Percentiles rank a stretch among this genome's conserved stretches.
phyloP scores from a whole-genome alignment of 2,888 invertebrate species.

The Antheraea assamensis region DNA sequence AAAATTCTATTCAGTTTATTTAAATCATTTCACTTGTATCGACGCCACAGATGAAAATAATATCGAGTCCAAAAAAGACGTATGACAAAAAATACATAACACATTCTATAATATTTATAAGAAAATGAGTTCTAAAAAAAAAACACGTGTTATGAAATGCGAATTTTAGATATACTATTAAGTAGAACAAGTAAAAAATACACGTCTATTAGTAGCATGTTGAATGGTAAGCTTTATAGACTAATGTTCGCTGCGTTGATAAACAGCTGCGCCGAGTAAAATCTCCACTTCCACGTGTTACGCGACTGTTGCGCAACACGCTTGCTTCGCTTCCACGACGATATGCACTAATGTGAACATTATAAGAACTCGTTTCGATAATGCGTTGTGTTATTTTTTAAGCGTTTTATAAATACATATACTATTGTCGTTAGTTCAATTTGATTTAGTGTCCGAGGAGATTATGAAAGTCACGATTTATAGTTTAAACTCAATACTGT shows the following conservation, averaged over 20 bases:
- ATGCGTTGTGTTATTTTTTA: not conserved
- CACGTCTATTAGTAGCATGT: not conserved
- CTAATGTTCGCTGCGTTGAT: slow-evolving; percentile 31
- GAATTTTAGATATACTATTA: too few relatives aligned
- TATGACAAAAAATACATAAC: too few relatives aligned
- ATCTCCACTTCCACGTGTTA: slow-evolving; percentile 59
- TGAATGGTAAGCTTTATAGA: slow-evolving; percentile 31
- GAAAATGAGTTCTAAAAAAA: too few relatives aligned
- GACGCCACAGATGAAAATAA: too few relatives aligned
- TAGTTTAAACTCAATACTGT: too few relatives aligned
- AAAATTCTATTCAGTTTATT: too few relatives aligned
- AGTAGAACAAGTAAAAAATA: not conserved
- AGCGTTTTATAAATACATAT: not conserved
- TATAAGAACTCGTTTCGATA: slow-evolving; percentile 13
- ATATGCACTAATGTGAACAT: slow-evolving; percentile 25
- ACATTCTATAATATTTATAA: too few relatives aligned
- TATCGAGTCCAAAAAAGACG: too few relatives aligned
- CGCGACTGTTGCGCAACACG: slow-evolving; percentile 52
- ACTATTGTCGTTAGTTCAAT: not conserved
- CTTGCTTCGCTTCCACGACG: slow-evolving; percentile 26
- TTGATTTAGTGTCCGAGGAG: not conserved
- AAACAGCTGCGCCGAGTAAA: slow-evolving; percentile 33
- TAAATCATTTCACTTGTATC: too few relatives aligned
- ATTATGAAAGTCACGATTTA: not conserved
- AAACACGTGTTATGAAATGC: too few relatives aligned